phyloP scores from a whole-genome alignment of 2,113 vertebrate genomes.

The Ceyx margarethae region DNA sequence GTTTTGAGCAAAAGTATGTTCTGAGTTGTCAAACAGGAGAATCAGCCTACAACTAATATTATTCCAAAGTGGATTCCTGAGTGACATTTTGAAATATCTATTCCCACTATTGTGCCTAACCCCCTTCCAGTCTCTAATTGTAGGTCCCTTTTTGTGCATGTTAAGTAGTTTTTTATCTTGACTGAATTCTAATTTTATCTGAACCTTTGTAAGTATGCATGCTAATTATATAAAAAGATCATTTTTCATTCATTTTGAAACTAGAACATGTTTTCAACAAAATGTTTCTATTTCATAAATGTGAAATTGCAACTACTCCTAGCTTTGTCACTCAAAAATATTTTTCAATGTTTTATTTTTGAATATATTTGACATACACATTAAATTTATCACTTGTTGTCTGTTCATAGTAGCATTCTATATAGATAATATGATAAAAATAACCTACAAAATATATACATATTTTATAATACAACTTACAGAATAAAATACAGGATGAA shows the following conservation, averaged over 20 bases:
- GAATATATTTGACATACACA: not conserved
- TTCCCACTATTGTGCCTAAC: not conserved
- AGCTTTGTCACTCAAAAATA: not conserved
- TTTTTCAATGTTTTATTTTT: not conserved
- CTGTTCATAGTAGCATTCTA: not conserved
- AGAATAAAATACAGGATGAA: not conserved
- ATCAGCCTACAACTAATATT: not conserved
- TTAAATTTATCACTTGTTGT: not conserved
- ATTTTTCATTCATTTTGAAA: conserved; percentile 12
- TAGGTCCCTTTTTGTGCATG: not conserved
- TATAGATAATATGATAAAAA: not conserved
- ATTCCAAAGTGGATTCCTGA: conserved; percentile 2
- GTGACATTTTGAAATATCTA: conserved; percentile 22
- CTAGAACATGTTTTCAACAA: not conserved
- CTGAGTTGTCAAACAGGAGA: conserved; percentile 18
- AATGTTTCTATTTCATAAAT: not conserved
- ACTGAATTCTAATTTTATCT: conserved; percentile 43
- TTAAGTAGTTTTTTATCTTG: conserved; percentile 4
- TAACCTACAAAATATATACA: not conserved
- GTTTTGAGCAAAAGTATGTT: not conserved
- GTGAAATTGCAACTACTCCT: not conserved
- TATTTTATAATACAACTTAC: not conserved
- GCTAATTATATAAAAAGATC: not conserved
- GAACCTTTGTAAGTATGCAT: conserved; percentile 23
- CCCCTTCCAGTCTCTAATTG: not conserved